phyloP scores from a whole-genome alignment of 2,888 invertebrate species.

The Limnephilus lunatus region DNA sequence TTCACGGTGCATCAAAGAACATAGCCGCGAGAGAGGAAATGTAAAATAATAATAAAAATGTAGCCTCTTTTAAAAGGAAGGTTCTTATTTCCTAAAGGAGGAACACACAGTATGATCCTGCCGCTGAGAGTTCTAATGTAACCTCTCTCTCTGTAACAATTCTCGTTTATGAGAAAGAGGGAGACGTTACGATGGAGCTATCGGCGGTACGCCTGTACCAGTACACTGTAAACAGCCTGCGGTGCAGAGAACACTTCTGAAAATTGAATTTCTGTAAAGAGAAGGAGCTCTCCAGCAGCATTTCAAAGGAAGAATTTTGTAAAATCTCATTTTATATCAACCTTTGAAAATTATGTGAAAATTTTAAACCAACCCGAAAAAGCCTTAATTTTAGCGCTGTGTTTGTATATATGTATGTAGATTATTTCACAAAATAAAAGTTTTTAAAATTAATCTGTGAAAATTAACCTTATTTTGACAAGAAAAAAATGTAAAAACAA shows the following conservation, averaged over 20 bases:
- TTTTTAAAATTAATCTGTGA: neutral
- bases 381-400: neutral
- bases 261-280: slow-evolving; percentile 46
- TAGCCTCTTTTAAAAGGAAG: neutral
- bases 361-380: neutral
- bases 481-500: neutral
- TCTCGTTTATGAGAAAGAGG: neutral
- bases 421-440: too few species aligned
- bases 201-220: neutral
- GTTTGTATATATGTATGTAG: neutral
- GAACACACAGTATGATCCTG: neutral
- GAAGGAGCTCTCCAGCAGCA: slow-evolving; percentile 7
- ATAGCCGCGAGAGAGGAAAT: slow-evolving; percentile 34
- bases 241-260: slow-evolving; percentile 29
- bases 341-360: neutral
- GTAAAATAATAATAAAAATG: slow-evolving; percentile 42
- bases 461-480: neutral
- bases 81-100: neutral
- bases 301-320: slow-evolving; percentile 12
- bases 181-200: neutral
- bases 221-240: neutral
- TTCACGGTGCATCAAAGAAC: slow-evolving; percentile 41
- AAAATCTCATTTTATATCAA: neutral
- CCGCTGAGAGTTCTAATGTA: neutral
- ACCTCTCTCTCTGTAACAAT: neutral